Base-by-base conservation (phyloP, 2,888 invertebrate genomes). In the Caenorhabditis japonica region DNA sequence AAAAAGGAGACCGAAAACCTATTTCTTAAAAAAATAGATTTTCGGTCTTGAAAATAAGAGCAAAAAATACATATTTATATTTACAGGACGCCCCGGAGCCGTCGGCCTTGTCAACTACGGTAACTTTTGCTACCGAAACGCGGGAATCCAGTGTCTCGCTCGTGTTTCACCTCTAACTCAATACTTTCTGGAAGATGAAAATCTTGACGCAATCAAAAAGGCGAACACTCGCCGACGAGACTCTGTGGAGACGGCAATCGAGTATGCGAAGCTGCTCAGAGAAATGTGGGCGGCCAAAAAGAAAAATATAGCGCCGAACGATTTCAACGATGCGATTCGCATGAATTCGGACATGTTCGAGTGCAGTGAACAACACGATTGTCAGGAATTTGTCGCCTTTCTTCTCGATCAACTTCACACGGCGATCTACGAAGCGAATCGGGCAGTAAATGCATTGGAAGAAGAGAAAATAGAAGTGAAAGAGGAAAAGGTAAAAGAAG, bases 51-150 rank as follows among this genome's bases (percentile, higher is more conserved):
- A n/a, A n/a, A n/a, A n/a, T n/a, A n/a, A n/a, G n/a, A n/a, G n/a
- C n/a, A n/a, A n/a, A n/a, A n/a, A n/a, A n/a, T n/a, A n/a, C n/a
- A n/a, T n/a, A n/a, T n/a, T n/a, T n/a, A n/a, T n/a, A n/a, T n/a
- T n/a, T n/a, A n/a, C 52, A 38, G 72, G 76, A 15, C 58, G 80
- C 5, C 80, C 80, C 0, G 76, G 76, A 33, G 93, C 94, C 17
- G 94, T 94, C 0, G 95, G 95, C 0, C 90, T 95, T 30, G 94
- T 94, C 89, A 95, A 95, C 89, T 90, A 95, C 41, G 95, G 84
- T n/a, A 95, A 95, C 89, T 95, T 95, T 0, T 95, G 95, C 89
- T 95, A 94, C 88, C 94, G 95, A 93, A 95, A 95, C 89, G 93
- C 94, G 0, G 94, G 95, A 1, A 88, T 95, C 19, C 95, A 95